Percentiles rank a stretch among this genome's conserved stretches.
phyloP scores from a whole-genome alignment of 2,113 vertebrate species.

The Antennarius striatus region DNA sequence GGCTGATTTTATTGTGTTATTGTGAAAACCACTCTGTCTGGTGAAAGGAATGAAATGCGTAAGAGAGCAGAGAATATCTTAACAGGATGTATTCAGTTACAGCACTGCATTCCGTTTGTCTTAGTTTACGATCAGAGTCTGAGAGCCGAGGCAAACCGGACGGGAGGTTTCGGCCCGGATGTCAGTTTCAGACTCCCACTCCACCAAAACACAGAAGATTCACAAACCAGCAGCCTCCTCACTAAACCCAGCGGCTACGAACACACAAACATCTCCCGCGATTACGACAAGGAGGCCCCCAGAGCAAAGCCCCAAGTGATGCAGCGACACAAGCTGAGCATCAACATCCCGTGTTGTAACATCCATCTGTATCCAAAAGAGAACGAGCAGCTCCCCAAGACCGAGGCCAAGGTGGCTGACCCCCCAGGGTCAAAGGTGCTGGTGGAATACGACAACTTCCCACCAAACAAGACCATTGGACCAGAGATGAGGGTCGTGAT shows the following conservation, averaged over 20 bases:
- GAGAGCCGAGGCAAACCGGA: constrained; percentile 33
- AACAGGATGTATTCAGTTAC: neutral
- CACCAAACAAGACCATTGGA: constrained; percentile 82
- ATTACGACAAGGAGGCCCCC: constrained; percentile 54
- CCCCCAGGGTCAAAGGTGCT: constrained; percentile 52
- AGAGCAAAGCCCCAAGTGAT: constrained; percentile 44
- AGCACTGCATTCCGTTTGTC: neutral
- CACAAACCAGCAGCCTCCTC: constrained; percentile 22
- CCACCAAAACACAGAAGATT: constrained; percentile 41
- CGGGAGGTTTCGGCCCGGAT: constrained; percentile 43
- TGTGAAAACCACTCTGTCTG: too few relatives aligned
- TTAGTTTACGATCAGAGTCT: constrained; percentile 48
- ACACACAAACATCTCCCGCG: constrained; percentile 41
- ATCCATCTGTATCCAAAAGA: constrained; percentile 57
- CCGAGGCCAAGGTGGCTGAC: neutral
- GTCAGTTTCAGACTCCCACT: constrained; percentile 53
- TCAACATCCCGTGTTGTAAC: constrained; percentile 42
- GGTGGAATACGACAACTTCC: constrained; percentile 81
- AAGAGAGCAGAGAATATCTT: too few relatives aligned
- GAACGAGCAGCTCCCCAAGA: constrained; percentile 31
- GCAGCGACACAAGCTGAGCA: constrained; percentile 32
- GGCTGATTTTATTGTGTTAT: too few relatives aligned
- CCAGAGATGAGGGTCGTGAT: constrained; percentile 79
- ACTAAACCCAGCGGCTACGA: constrained; percentile 45
- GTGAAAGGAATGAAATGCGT: too few relatives aligned